These are phyloP conservation scores for Bombus huntii DNA, from an alignment of 1,140 invertebrate species.

Conservation along the genomic window DNA sequence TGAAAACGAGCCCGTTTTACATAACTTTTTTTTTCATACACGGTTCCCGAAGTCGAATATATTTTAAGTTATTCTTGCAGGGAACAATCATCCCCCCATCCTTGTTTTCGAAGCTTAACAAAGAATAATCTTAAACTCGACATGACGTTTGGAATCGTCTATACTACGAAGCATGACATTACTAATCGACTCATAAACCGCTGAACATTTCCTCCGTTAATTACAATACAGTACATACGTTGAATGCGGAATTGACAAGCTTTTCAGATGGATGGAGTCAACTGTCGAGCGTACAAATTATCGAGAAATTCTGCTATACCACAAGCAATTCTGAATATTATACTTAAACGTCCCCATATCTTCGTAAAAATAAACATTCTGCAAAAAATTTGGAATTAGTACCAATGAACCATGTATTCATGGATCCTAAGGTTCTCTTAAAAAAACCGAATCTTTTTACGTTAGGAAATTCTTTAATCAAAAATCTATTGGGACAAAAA, in stretches of 20 bases:
- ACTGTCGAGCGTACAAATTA: constrained; percentile 61
- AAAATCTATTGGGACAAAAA: neutral
- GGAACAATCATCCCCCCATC: constrained; percentile 42
- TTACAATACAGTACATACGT: constrained; percentile 69
- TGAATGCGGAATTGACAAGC: constrained; percentile 77
- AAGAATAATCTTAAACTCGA: constrained; percentile 67
- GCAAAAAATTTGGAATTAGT: neutral
- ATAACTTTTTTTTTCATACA: neutral
- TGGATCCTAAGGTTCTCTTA: neutral
- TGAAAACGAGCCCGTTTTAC: constrained; percentile 19
- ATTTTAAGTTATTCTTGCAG: constrained; percentile 26
- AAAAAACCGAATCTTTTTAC: neutral
- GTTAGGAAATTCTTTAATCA: neutral
- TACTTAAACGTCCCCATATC: neutral
- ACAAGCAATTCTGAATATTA: neutral
- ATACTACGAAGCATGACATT: constrained; percentile 69
- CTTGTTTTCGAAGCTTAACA: constrained; percentile 60
- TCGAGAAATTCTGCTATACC: constrained; percentile 42
- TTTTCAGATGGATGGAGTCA: constrained; percentile 72
- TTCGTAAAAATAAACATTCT: neutral
- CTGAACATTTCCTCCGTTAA: constrained; percentile 59
- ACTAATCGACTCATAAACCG: constrained; percentile 55
- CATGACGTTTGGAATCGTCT: constrained; percentile 53
- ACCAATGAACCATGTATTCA: neutral
- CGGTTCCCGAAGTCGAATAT: constrained; percentile 16